phyloP scores from a whole-genome alignment of 2,797 vertebrate genomes.

The Zalophus californianus region DNA sequence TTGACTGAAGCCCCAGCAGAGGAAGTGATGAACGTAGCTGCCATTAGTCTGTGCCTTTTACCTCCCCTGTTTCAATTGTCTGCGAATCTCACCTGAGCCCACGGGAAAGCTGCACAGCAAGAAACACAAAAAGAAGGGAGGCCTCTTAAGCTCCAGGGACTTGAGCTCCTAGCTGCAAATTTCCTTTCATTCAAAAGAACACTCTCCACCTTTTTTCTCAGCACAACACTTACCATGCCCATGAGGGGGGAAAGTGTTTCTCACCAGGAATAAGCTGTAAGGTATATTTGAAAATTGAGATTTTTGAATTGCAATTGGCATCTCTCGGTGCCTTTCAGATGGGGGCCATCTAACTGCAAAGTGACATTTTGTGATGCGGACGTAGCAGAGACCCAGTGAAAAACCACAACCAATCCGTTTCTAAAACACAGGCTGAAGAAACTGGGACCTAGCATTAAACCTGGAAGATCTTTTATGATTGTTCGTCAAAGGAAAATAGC shows the following conservation, averaged over 20 bases:
- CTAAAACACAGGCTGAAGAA: constrained; percentile 73
- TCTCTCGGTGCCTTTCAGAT: constrained; percentile 53
- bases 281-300: constrained; percentile 77
- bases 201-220: constrained; percentile 55
- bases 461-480: constrained; percentile 61
- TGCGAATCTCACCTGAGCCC: constrained; percentile 13
- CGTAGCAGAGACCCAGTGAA: constrained; percentile 18
- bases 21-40: background rate
- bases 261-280: constrained; percentile 61
- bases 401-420: constrained; percentile 66
- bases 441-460: constrained; percentile 27
- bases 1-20: background rate
- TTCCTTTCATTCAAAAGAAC: constrained; percentile 79
- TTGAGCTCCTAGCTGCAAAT: constrained; percentile 68
- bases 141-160: constrained; percentile 54
- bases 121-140: constrained; percentile 25
- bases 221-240: constrained; percentile 48
- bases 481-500: constrained; percentile 52
- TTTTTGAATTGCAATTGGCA: constrained; percentile 73
- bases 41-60: constrained; percentile 31
- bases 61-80: constrained; percentile 9
- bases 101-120: background rate
- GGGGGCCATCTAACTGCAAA: constrained; percentile 71
- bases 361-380: constrained; percentile 79
- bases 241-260: constrained; percentile 53